These are phyloP conservation scores for Lutjanus campechanus DNA, from an alignment of 2,797 vertebrate species.

Conservation along the genomic window DNA sequence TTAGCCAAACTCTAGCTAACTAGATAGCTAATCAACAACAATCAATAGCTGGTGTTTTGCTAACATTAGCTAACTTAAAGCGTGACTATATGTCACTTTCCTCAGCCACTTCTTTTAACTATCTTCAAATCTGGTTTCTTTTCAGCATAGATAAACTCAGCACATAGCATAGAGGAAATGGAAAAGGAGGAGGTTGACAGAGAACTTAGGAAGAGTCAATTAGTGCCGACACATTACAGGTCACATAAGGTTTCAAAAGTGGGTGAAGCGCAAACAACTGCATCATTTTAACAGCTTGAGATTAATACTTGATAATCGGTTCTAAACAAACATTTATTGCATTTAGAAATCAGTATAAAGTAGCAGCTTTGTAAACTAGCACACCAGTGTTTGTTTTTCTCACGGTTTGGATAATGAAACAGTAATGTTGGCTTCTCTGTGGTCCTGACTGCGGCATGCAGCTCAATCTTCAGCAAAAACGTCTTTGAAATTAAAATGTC, in stretches of 20 bases:
- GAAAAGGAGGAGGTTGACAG: too few relatives aligned
- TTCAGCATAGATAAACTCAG: too few relatives aligned
- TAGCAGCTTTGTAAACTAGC: constrained; percentile 20
- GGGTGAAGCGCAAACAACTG: constrained; percentile 3
- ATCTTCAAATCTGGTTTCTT: too few relatives aligned
- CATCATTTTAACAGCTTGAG: not conserved
- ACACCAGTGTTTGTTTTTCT: constrained; percentile 22
- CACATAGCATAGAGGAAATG: too few relatives aligned
- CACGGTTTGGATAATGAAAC: constrained; percentile 9
- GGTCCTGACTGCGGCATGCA: constrained; percentile 11
- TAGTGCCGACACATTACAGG: constrained; percentile 22
- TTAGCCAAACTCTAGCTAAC: too few relatives aligned
- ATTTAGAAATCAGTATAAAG: constrained; percentile 3
- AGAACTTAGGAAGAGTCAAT: not conserved
- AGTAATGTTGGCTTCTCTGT: not conserved
- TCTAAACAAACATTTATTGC: constrained; percentile 26
- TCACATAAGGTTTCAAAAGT: constrained; percentile 18
- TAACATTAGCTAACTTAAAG: too few relatives aligned
- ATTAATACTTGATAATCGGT: constrained; percentile 19
- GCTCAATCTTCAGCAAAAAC: constrained; percentile 35
- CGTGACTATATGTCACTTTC: too few relatives aligned
- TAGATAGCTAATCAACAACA: too few relatives aligned
- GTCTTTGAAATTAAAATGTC: constrained; percentile 46
- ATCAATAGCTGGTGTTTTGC: too few relatives aligned
- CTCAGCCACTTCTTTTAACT: too few relatives aligned